phyloP scores from a whole-genome alignment of 2,888 invertebrate genomes.

The Ligdia adustata region DNA sequence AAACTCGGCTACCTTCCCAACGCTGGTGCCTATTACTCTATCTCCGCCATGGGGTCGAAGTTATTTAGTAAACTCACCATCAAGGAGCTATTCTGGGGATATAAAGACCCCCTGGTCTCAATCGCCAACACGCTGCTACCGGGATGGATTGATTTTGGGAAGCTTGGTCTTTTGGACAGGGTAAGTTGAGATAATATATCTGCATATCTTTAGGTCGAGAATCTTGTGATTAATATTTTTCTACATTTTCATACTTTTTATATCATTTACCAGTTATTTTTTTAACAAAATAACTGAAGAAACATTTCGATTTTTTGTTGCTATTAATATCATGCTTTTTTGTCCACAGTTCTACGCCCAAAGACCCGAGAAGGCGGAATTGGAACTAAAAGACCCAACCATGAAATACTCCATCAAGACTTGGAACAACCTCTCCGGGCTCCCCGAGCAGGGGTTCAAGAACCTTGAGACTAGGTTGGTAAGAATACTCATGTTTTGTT shows the following conservation, averaged over 20 bases:
- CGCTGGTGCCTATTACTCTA: slow-evolving; percentile 86
- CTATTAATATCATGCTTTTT: slow-evolving; percentile 1
- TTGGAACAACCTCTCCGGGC: slow-evolving; percentile 87
- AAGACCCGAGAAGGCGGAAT: slow-evolving; percentile 54
- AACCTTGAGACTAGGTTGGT: slow-evolving; percentile 68
- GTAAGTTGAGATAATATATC: no score
- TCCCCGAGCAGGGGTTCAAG: slow-evolving; percentile 87
- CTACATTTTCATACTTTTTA: no score
- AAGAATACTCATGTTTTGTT: no score
- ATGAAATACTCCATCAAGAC: slow-evolving; percentile 81
- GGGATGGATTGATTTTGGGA: slow-evolving; percentile 91
- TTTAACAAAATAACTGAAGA: no score
- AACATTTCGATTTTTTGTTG: no score
- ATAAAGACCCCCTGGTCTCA: slow-evolving; percentile 89
- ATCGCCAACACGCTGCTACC: slow-evolving; percentile 89
- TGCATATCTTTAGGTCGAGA: no score
- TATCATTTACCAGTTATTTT: no score
- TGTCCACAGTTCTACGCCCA: slow-evolving; percentile 65
- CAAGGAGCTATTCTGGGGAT: slow-evolving; percentile 92
- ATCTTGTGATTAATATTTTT: no score
- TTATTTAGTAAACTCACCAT: slow-evolving; percentile 87
- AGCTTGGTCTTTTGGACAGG: slow-evolving; percentile 92
- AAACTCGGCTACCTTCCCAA: slow-evolving; percentile 81
- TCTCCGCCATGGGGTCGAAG: slow-evolving; percentile 85
- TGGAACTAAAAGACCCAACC: slow-evolving; percentile 56